These are phyloP conservation scores for Paratilapia polleni DNA, from an alignment of 2,113 vertebrate genomes.

Conservation along the genomic window DNA sequence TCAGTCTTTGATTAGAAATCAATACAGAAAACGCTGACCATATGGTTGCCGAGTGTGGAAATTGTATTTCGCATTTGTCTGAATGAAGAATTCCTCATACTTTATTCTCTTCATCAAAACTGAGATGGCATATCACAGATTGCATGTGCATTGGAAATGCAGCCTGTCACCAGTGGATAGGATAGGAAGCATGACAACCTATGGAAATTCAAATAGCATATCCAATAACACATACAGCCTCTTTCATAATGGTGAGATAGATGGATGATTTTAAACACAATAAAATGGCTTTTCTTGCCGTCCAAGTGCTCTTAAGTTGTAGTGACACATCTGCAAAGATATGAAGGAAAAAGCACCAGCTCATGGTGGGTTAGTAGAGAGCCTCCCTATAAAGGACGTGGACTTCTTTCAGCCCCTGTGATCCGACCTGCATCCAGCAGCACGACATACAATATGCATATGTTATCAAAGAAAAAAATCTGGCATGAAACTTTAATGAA, in stretches of 20 bases:
- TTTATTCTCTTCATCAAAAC: conserved; percentile 55
- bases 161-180: conserved; percentile 34
- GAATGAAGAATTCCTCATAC: conserved; percentile 22
- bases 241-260: conserved; percentile 26
- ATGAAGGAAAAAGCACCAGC: conserved; percentile 6
- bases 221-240: conserved; percentile 27
- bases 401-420: conserved; percentile 39
- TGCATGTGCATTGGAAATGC: conserved; percentile 37
- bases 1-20: conserved; percentile 45
- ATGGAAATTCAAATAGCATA: conserved; percentile 62
- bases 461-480: conserved; percentile 81
- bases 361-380: conserved; percentile 2
- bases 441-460: conserved; percentile 77
- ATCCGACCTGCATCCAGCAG: conserved; percentile 70
- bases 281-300: conserved; percentile 32
- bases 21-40: conserved; percentile 28
- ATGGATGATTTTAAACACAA: conserved; percentile 56
- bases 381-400: conserved; percentile 18
- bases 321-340: conserved; percentile 42
- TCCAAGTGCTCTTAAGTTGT: conserved; percentile 35
- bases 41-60: conserved; percentile 9
- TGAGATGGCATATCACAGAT: conserved; percentile 49
- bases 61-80: conserved; percentile 52
- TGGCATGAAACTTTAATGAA: conserved; percentile 81
- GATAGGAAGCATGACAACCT: conserved; percentile 34